Evolutionary conservation across 2,888 invertebrate species (phyloP).

Genomic region (Scaptomyza parva): DNA sequence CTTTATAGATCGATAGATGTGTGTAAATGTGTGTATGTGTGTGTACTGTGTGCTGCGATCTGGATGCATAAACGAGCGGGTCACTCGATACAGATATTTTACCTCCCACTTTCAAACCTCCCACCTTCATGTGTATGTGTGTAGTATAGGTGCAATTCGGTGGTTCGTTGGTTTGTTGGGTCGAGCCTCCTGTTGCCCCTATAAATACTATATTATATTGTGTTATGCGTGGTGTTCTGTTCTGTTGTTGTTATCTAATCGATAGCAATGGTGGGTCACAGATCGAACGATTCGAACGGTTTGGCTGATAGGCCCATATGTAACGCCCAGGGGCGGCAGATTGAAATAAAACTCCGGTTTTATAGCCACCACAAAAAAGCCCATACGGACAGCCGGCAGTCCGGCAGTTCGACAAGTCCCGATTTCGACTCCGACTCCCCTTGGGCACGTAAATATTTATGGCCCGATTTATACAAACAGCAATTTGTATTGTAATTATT

Average conservation of each 20-base stretch:
- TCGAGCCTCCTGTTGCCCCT: conserved; percentile 62
- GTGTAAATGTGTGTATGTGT: conserved; percentile 20
- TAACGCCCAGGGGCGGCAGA: conserved; percentile 74
- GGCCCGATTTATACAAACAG: conserved; percentile 68
- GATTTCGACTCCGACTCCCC: background rate
- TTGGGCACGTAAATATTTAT: conserved; percentile 59
- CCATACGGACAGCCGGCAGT: background rate
- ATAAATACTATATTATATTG: too few relatives aligned
- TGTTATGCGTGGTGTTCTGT: conserved; percentile 6
- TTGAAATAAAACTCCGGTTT: conserved; percentile 79
- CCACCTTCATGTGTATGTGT: background rate
- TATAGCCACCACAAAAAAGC: conserved; percentile 62
- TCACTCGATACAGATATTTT: conserved; percentile 3
- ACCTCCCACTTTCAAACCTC: conserved; percentile 4
- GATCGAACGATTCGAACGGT: conserved; percentile 67
- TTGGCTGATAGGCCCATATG: conserved; percentile 57
- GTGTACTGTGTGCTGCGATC: conserved; percentile 35
- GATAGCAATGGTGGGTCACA: conserved; percentile 65
- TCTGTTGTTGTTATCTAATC: conserved; percentile 74
- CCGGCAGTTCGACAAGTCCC: conserved; percentile 6
- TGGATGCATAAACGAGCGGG: conserved; percentile 44
- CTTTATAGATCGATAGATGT: conserved; percentile 71
- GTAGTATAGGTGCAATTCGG: conserved; percentile 12
- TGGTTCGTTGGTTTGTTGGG: conserved; percentile 20
- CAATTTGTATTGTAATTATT: conserved; percentile 76